Evolutionary conservation across 2,797 vertebrate species (phyloP).

Genomic region (Falco biarmicus): DNA sequence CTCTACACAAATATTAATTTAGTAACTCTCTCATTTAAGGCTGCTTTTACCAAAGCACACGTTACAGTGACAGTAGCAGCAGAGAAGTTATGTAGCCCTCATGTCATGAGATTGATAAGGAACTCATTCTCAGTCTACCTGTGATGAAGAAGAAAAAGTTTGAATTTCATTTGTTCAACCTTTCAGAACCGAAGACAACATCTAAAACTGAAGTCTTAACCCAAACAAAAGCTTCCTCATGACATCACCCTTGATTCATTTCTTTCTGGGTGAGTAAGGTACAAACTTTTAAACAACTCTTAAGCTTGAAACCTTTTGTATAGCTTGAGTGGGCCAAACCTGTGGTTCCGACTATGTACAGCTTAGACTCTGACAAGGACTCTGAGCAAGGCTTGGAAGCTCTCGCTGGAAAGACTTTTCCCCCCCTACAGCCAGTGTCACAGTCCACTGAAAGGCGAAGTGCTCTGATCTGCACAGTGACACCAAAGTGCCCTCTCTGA

Average conservation of each 20-base stretch:
- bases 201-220: background rate
- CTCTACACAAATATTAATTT: background rate
- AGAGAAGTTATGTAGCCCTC: background rate
- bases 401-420: background rate
- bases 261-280: background rate
- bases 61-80: background rate
- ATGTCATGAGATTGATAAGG: background rate
- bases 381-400: background rate
- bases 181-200: background rate
- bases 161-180: background rate
- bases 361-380: background rate
- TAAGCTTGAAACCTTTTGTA: background rate
- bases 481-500: background rate
- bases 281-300: background rate
- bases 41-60: background rate
- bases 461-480: rapidly evolving
- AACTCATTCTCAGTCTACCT: background rate
- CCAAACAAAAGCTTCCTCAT: background rate
- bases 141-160: background rate
- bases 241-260: rapidly evolving
- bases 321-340: background rate
- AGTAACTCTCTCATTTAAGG: background rate
- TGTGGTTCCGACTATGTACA: background rate
- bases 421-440: background rate
- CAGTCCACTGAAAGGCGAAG: background rate